Conservation (phyloP, 2,888 invertebrate genomes). For the Phrixothrix hirtus region DNA sequence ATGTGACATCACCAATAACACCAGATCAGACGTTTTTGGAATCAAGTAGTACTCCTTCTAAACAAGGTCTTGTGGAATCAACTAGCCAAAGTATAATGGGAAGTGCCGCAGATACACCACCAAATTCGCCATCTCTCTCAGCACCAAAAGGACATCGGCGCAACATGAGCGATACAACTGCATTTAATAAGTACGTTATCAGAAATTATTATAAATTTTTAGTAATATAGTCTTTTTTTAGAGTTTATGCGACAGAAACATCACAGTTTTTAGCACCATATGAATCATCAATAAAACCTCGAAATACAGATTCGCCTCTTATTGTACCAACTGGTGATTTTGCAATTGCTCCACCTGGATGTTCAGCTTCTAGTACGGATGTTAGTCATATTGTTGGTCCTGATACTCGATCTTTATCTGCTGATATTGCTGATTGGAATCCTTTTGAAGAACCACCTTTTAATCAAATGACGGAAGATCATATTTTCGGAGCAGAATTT, state of each 20-base stretch:
- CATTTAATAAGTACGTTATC: slow-evolving; percentile 72
- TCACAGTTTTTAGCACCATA: slow-evolving; percentile 75
- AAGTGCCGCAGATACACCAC: slow-evolving; percentile 46
- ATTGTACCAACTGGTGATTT: slow-evolving; percentile 45
- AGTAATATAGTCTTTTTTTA: slow-evolving; percentile 47
- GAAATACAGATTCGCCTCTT: slow-evolving; percentile 55
- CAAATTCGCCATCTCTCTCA: slow-evolving; percentile 50
- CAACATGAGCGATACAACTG: slow-evolving; percentile 83
- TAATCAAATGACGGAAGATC: slow-evolving; percentile 76
- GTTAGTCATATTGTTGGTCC: slow-evolving; percentile 46
- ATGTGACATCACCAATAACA: slow-evolving; percentile 42
- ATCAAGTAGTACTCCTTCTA: slow-evolving; percentile 35
- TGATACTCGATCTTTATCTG: slow-evolving; percentile 54
- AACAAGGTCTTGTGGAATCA: slow-evolving; percentile 47
- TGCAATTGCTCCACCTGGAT: slow-evolving; percentile 47
- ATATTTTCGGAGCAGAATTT: slow-evolving; percentile 81
- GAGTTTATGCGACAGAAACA: slow-evolving; percentile 74
- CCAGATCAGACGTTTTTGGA: slow-evolving; percentile 44
- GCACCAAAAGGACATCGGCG: slow-evolving; percentile 68
- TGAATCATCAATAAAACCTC: slow-evolving; percentile 67
- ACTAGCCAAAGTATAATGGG: slow-evolving; percentile 47
- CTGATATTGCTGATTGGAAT: slow-evolving; percentile 77
- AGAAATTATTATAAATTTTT: background rate
- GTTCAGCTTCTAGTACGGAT: slow-evolving; percentile 54
- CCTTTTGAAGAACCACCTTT: slow-evolving; percentile 78